phyloP scores from a whole-genome alignment of 2,888 invertebrate species.

The Xanthorhoe designata region DNA sequence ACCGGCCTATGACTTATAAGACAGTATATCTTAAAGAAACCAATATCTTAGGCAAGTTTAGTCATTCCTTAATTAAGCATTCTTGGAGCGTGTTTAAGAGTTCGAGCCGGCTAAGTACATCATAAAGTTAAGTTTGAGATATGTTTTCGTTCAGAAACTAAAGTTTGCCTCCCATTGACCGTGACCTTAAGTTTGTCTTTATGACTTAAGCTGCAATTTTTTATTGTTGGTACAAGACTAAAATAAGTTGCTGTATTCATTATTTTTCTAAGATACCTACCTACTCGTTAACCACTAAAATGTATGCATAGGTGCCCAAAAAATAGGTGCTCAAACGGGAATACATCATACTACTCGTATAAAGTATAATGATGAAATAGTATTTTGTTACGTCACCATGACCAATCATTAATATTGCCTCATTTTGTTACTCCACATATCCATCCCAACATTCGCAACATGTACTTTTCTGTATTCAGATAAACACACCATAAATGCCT shows the following conservation, averaged over 20 bases:
- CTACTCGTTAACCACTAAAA: no score
- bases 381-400: not conserved
- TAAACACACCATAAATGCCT: no score
- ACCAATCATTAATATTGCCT: no score
- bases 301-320: no score
- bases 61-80: constrained; percentile 29
- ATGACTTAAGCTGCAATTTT: not conserved
- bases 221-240: not conserved
- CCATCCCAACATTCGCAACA: no score
- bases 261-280: not conserved
- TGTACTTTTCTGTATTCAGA: no score
- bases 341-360: no score
- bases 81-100: constrained; percentile 31
- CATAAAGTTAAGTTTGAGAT: constrained; percentile 24
- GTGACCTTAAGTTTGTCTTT: not conserved
- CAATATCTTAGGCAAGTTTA: constrained; percentile 23
- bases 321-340: no score
- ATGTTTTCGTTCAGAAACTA: constrained; percentile 24
- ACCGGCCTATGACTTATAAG: no score
- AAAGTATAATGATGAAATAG: not conserved
- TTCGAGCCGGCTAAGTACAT: constrained; percentile 21
- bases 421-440: no score
- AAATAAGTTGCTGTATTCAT: not conserved
- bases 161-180: not conserved
- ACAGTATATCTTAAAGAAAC: constrained; percentile 16